Evolutionary conservation across 2,888 invertebrate genomes (phyloP).

Genomic region (Oeneis ivallda): DNA sequence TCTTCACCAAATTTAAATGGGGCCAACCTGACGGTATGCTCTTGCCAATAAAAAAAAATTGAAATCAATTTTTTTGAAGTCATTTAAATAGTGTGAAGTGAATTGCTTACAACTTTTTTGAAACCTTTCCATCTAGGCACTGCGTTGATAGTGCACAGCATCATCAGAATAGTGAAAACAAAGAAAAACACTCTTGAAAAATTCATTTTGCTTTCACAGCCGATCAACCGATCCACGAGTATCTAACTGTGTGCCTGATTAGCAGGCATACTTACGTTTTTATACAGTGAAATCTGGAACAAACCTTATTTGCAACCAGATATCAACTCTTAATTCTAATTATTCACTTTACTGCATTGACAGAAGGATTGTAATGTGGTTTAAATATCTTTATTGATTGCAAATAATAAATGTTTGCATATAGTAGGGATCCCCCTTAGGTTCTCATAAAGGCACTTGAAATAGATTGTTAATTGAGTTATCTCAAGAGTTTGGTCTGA

Average conservation of each 20-base stretch:
- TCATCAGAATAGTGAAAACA: slow-evolving; percentile 49
- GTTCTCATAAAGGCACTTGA: background rate
- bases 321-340: background rate
- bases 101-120: slow-evolving; percentile 57
- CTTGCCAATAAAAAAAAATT: too few relatives aligned
- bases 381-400: background rate
- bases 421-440: background rate
- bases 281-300: slow-evolving; percentile 18
- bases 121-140: slow-evolving; percentile 54
- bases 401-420: slow-evolving; percentile 1
- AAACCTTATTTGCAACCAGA: slow-evolving; percentile 5
- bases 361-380: background rate
- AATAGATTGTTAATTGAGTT: slow-evolving; percentile 1
- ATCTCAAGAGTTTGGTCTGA: background rate
- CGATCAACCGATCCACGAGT: background rate
- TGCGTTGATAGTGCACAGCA: slow-evolving; percentile 45
- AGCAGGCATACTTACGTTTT: background rate
- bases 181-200: slow-evolving; percentile 51
- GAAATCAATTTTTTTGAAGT: too few relatives aligned
- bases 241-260: background rate
- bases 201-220: slow-evolving; percentile 45
- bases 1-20: too few relatives aligned
- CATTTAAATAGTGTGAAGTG: background rate
- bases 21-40: too few relatives aligned
- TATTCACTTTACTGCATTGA: background rate